Percentiles rank a stretch among this genome's conserved stretches.
Conservation (phyloP, 2,888 invertebrate genomes). For the Strigamia transsilvanica region DNA sequence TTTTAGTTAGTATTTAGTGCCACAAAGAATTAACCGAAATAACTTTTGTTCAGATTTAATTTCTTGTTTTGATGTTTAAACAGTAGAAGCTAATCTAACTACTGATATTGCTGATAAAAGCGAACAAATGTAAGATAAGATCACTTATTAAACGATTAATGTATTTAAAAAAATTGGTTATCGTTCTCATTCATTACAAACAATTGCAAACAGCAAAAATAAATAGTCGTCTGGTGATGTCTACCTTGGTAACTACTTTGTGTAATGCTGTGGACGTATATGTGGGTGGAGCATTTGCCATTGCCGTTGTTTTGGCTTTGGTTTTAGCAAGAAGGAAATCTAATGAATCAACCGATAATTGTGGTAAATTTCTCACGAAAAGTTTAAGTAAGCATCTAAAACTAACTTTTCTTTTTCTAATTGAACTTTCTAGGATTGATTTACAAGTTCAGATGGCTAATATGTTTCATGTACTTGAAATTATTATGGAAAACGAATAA, state of each 20-base stretch:
- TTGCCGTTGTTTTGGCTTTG: neutral
- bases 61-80: no score
- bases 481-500: neutral
- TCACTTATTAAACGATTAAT: constrained; percentile 1
- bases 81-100: no score
- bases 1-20: neutral
- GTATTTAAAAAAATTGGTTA: neutral
- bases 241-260: neutral
- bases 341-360: neutral
- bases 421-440: neutral
- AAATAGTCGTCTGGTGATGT: no score
- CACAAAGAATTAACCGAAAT: neutral
- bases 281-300: neutral
- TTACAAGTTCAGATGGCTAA: constrained; percentile 6
- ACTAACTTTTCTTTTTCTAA: neutral
- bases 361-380: neutral
- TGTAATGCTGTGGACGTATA: neutral
- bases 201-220: neutral
- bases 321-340: neutral
- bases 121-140: constrained; percentile 1
- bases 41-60: no score
- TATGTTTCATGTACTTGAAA: neutral
- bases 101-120: neutral
- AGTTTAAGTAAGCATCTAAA: no score
- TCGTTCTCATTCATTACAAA: neutral